Evolutionary conservation across 2,113 vertebrate genomes (phyloP), one percentile per base, ranked within the genome.

Genomic region (Ictidomys tridecemlineatus): DNA sequence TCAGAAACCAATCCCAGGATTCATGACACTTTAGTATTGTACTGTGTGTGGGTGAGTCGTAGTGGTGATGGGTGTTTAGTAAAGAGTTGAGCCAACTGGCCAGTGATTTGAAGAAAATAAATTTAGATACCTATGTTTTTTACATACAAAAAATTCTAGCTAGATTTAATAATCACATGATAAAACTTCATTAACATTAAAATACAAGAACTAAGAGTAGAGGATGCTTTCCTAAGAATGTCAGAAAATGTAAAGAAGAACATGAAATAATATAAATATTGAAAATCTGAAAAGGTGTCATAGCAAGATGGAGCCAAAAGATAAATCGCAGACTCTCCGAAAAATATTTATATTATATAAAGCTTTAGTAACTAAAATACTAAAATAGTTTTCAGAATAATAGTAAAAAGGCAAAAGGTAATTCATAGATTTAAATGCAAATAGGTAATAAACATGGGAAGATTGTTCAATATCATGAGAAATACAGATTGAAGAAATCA

Each of bases 51-150:
- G 34, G 17, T n/a, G 5, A 9, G 42, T 42, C 24, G 12, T 34
- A 26, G 22, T 28, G 8, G 24, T 77, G 42, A 85, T 22, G 8
- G 8, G 45, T 96, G 32, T 45, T 80, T 73, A 91, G 77, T 84
- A 79, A 53, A 37, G 45, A 17, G 2, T 73, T 72, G 39, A 78
- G 42, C 37, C 37, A 74, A 26, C 80, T 78, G n/a, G 53, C n/a
- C 89, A 5, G 74, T 65, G 16, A 73, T 79, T 85, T 65, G 34
- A 95, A 82, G 74, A 86, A 92, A 85, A n/a, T 80, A 58, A 53
- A 70, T 93, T 65, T 70, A 84, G 42, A 63, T 91, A 48, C 12
- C 48, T 82, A 26, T 32, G 6, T 39, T 22, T 90, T 90, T 63
- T 73, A 30, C 5, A 42, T 53, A 18, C 0, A 63, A 61, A 82